phyloP scores from a whole-genome alignment of 2,888 invertebrate genomes.

The Hirtodrosophila confusa region DNA sequence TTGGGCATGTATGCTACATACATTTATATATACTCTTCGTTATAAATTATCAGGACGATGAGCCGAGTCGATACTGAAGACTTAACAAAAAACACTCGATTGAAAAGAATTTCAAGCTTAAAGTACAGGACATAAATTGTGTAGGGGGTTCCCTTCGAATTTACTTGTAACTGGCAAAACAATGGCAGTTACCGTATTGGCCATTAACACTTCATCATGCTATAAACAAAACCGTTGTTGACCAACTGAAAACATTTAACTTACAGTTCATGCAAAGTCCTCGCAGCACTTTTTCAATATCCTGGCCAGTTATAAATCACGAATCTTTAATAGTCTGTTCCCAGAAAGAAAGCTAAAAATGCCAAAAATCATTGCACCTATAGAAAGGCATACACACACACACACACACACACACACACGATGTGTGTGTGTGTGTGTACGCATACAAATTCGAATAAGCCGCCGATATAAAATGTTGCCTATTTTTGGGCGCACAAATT shows the following conservation, averaged over 20 bases:
- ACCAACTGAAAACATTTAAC: constrained; percentile 49
- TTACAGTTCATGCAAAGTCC: constrained; percentile 41
- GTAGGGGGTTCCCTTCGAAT: too few relatives aligned
- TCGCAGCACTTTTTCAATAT: constrained; percentile 4
- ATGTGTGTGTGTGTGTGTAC: too few relatives aligned
- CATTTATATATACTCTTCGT: too few relatives aligned
- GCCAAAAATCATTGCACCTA: constrained; percentile 57
- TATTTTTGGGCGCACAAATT: constrained; percentile 70
- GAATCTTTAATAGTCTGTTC: constrained; percentile 68
- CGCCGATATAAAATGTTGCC: constrained; percentile 53
- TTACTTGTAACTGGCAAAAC: too few relatives aligned
- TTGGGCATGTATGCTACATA: too few relatives aligned
- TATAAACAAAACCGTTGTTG: constrained; percentile 36
- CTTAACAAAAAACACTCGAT: too few relatives aligned
- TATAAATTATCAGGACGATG: too few relatives aligned
- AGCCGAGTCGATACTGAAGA: too few relatives aligned
- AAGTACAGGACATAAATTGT: too few relatives aligned
- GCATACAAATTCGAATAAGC: constrained; percentile 23
- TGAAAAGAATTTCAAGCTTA: too few relatives aligned
- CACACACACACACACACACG: constrained; percentile 1
- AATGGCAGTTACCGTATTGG: constrained; percentile 3
- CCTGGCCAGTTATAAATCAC: constrained; percentile 68
- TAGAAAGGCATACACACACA: constrained; percentile 5
- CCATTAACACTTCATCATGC: constrained; percentile 54
- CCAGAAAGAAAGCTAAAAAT: constrained; percentile 27